Percentiles rank a stretch among this genome's conserved stretches.
phyloP scores from a whole-genome alignment of 2,888 invertebrate genomes.

The Crepidodera aurea region DNA sequence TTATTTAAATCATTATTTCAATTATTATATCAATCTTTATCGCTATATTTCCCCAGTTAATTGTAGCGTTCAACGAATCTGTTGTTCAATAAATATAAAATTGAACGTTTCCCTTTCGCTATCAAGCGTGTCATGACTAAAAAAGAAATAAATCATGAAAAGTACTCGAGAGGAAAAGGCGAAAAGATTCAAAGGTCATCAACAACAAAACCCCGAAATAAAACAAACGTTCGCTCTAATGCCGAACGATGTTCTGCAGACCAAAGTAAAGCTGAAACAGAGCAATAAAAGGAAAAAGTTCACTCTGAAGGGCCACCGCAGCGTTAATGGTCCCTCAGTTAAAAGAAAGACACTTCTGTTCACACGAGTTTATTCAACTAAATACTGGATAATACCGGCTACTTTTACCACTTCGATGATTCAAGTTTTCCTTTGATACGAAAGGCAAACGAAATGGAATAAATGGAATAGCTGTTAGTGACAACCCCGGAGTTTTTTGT shows the following conservation, averaged over 20 bases:
- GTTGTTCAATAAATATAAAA: no score
- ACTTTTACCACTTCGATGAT: slow-evolving; percentile 20
- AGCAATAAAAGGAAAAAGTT: slow-evolving; percentile 32
- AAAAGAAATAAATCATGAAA: not conserved
- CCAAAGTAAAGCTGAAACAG: slow-evolving; percentile 30
- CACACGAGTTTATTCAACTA: slow-evolving; percentile 23
- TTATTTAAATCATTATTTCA: no score
- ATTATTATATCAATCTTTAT: no score
- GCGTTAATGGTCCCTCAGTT: slow-evolving; percentile 36
- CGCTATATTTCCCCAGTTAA: no score
- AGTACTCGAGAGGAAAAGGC: slow-evolving; percentile 7
- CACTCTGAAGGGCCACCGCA: slow-evolving; percentile 26
- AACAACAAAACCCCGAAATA: slow-evolving; percentile 18
- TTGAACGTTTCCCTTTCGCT: no score
- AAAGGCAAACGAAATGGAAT: not conserved
- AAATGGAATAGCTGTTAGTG: no score
- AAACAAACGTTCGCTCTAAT: slow-evolving; percentile 18
- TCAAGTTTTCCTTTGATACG: slow-evolving; percentile 7
- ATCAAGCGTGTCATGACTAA: no score
- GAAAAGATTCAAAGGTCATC: slow-evolving; percentile 23
- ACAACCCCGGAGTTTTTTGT: no score
- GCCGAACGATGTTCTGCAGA: slow-evolving; percentile 5
- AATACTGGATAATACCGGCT: slow-evolving; percentile 24
- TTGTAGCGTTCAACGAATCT: no score
- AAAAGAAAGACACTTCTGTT: slow-evolving; percentile 35